Conservation (phyloP, 2,888 invertebrate species). For the Barypeithes pellucidus region DNA sequence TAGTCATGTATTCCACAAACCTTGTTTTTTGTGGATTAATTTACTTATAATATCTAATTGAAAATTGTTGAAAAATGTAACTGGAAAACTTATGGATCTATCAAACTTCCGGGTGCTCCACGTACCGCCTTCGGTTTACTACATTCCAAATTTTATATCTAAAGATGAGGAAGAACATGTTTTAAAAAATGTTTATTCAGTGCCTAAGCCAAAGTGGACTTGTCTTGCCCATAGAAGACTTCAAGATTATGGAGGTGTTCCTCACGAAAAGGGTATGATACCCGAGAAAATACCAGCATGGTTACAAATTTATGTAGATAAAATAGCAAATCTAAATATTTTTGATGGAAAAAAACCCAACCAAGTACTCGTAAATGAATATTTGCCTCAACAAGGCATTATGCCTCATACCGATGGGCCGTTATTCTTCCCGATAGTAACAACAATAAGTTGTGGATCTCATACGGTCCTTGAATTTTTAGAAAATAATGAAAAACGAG, state of each 20-base stretch:
- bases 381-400: slow-evolving; percentile 93
- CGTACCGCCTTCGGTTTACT: slow-evolving; percentile 80
- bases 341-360: slow-evolving; percentile 87
- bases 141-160: slow-evolving; percentile 91
- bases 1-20: too few species aligned
- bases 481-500: slow-evolving; percentile 70
- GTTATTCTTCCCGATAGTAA: slow-evolving; percentile 92
- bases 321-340: slow-evolving; percentile 78
- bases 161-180: slow-evolving; percentile 81
- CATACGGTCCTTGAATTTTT: slow-evolving; percentile 93
- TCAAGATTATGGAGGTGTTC: slow-evolving; percentile 98
- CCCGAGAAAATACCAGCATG: slow-evolving; percentile 91
- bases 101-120: slow-evolving; percentile 64
- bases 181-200: slow-evolving; percentile 81
- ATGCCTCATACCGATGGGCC: slow-evolving; percentile 98
- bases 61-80: slow-evolving; percentile 6
- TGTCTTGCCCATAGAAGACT: slow-evolving; percentile 90
- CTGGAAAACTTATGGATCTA: slow-evolving; percentile 57
- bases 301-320: slow-evolving; percentile 82
- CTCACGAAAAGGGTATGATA: slow-evolving; percentile 94
- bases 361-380: slow-evolving; percentile 96
- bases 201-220: slow-evolving; percentile 97
- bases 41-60: not conserved
- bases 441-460: slow-evolving; percentile 93
- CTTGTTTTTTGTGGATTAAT: too few species aligned